Percentiles rank a stretch among this genome's conserved stretches.
Conservation (phyloP, 2,797 vertebrate genomes). For the Varecia variegata region DNA sequence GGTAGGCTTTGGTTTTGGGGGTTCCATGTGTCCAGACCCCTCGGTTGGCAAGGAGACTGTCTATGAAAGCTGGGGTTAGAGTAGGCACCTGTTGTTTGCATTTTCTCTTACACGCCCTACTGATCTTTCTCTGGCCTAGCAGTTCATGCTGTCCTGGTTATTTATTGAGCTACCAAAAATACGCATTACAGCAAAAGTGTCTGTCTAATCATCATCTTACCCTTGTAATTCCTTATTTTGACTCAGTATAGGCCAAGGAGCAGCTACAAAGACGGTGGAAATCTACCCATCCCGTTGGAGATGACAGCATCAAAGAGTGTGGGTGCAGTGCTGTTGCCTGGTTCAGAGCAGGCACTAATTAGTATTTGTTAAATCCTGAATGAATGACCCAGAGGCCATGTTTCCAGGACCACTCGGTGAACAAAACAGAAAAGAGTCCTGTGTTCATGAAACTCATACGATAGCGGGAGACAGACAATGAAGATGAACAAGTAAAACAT, state of each 20-base stretch:
- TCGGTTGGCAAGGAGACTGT: not conserved
- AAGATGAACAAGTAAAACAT: not conserved
- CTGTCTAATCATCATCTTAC: not conserved
- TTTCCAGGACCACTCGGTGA: not conserved
- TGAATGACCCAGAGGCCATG: not conserved
- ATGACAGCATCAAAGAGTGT: not conserved
- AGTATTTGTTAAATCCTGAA: not conserved
- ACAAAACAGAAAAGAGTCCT: not conserved
- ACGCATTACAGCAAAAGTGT: not conserved
- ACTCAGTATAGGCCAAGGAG: not conserved
- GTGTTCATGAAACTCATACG: not conserved
- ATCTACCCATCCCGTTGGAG: not conserved
- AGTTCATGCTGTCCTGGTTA: not conserved
- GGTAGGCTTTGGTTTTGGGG: not conserved
- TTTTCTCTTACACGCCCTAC: not conserved
- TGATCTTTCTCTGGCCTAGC: not conserved
- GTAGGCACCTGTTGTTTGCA: not conserved
- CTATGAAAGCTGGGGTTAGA: not conserved
- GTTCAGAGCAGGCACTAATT: not conserved
- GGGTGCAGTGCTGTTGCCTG: not conserved
- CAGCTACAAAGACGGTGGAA: not conserved
- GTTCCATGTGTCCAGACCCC: not conserved
- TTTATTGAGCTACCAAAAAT: not conserved
- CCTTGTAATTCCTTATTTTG: not conserved
- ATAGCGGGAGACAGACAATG: not conserved